Conservation (phyloP, 2,113 vertebrate genomes). For the Sakesphorus luctuosus region DNA sequence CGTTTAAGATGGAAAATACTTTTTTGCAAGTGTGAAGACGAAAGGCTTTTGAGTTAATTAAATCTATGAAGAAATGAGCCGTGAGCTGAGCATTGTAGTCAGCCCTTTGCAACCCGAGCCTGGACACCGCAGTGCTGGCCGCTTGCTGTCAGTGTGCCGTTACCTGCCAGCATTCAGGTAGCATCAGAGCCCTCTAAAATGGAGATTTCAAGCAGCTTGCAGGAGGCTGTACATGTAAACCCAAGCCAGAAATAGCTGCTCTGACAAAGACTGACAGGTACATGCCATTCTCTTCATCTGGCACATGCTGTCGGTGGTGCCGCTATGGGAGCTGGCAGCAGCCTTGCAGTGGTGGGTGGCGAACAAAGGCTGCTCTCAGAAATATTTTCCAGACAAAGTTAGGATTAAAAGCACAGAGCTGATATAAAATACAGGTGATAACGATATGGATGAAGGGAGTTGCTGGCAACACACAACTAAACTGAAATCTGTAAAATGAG, state of each 20-base stretch:
- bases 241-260: slow-evolving; percentile 11
- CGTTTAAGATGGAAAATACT: slow-evolving; percentile 47
- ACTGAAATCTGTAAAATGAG: not conserved
- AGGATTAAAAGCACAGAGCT: not conserved
- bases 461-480: not conserved
- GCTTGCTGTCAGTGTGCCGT: not conserved
- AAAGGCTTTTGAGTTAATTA: slow-evolving; percentile 62
- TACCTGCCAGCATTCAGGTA: slow-evolving; percentile 20
- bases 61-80: slow-evolving; percentile 48
- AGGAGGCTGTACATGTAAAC: not conserved
- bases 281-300: not conserved
- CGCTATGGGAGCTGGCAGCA: slow-evolving; percentile 32
- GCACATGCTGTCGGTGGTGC: not conserved
- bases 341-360: not conserved
- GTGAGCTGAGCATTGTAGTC: slow-evolving; percentile 14
- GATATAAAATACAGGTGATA: not conserved
- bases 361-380: slow-evolving; percentile 28
- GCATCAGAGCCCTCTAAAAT: not conserved
- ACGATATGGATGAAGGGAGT: not conserved
- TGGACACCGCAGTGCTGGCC: not conserved
- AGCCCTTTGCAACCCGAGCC: not conserved
- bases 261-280: slow-evolving; percentile 4
- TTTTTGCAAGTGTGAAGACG: slow-evolving; percentile 27
- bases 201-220: slow-evolving; percentile 20
- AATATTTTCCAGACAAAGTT: not conserved